Evolutionary conservation across 1,140 invertebrate genomes (phyloP).

Genomic region (Diorhabda carinulata): DNA sequence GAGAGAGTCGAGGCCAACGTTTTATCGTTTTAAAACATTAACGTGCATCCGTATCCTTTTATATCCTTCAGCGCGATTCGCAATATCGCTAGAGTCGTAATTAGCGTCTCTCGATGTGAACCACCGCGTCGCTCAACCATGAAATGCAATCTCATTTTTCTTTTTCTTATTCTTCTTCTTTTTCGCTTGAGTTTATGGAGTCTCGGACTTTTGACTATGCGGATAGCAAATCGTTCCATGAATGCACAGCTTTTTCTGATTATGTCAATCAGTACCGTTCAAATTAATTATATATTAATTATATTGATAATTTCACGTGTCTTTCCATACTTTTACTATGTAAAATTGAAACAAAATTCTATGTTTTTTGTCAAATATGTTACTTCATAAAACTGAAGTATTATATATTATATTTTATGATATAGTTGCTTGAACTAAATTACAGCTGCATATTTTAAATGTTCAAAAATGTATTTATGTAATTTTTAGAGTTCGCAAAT

Average conservation of each 20-base stretch:
- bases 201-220: conserved; percentile 1
- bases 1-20: conserved; percentile 1
- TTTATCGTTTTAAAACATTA: conserved; percentile 3
- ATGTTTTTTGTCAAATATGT: no score
- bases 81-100: conserved; percentile 14
- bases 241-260: background rate
- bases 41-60: conserved; percentile 1
- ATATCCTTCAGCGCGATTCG: background rate
- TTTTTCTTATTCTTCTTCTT: conserved; percentile 10
- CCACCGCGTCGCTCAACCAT: conserved; percentile 25
- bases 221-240: background rate
- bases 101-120: conserved; percentile 26
- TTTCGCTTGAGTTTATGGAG: background rate
- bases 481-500: no score
- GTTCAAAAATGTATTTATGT: no score
- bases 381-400: no score
- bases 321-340: no score
- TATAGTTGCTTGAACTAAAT: no score
- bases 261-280: no score
- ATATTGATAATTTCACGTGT: no score
- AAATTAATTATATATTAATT: no score
- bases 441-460: no score
- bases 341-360: no score
- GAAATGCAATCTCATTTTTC: conserved; percentile 25
- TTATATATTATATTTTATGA: no score